Percentiles rank a stretch among this genome's conserved stretches.
These are phyloP conservation scores for Centroberyx gerrardi DNA, from an alignment of 2,797 vertebrate species.

Conservation along the genomic window DNA sequence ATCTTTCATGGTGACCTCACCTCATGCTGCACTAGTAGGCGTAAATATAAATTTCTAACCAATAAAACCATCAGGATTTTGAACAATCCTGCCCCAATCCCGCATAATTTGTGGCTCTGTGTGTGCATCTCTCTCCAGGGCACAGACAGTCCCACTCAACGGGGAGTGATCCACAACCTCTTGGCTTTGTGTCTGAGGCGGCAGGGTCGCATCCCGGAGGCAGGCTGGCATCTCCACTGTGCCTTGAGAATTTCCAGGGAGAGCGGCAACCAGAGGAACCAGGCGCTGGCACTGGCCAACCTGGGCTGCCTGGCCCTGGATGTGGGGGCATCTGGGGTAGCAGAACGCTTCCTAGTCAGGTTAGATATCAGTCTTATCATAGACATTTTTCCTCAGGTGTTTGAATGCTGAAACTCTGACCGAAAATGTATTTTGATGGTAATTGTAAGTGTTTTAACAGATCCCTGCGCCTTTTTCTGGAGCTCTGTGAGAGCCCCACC, in stretches of 20 bases:
- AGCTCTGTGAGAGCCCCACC: slow-evolving; percentile 87
- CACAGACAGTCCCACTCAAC: slow-evolving; percentile 88
- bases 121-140: slow-evolving; percentile 68
- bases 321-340: slow-evolving; percentile 78
- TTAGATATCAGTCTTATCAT: slow-evolving; percentile 37
- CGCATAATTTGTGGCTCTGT: neutral
- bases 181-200: slow-evolving; percentile 90
- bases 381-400: too few relatives aligned
- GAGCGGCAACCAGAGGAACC: slow-evolving; percentile 90
- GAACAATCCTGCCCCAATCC: neutral
- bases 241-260: slow-evolving; percentile 92
- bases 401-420: neutral
- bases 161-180: slow-evolving; percentile 94
- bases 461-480: slow-evolving; percentile 87
- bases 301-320: slow-evolving; percentile 91
- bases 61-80: too few relatives aligned
- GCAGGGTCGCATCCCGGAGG: slow-evolving; percentile 83
- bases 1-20: too few relatives aligned
- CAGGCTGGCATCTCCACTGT: slow-evolving; percentile 86
- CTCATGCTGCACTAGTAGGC: too few relatives aligned
- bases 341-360: slow-evolving; percentile 89
- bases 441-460: slow-evolving; percentile 49
- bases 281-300: slow-evolving; percentile 93
- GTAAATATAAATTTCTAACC: too few relatives aligned
- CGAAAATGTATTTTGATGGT: neutral